Evolutionary conservation across 1,140 invertebrate genomes (phyloP).

Genomic region (Drosophila repleta): DNA sequence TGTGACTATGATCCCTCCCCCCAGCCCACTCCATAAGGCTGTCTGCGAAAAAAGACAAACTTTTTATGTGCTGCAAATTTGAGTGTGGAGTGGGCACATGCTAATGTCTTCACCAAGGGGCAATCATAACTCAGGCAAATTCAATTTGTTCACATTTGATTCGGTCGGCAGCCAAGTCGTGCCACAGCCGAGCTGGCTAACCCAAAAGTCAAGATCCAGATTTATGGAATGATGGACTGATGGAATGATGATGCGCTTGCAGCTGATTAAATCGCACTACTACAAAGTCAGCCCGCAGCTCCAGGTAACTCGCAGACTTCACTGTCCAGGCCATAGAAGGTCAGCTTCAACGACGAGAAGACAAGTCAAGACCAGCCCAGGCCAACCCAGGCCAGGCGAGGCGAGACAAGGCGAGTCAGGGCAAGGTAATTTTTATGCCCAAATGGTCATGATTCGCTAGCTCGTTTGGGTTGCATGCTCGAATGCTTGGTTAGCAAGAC

Average conservation of each 20-base stretch:
- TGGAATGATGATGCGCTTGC: conserved; percentile 30
- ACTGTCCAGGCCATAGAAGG: conserved; percentile 34
- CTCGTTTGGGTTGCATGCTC: conserved; percentile 37
- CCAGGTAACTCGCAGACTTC: neutral
- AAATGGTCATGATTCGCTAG: conserved; percentile 75
- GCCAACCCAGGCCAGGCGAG: neutral
- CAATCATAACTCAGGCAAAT: conserved; percentile 56
- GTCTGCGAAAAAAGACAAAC: neutral
- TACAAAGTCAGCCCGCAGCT: conserved; percentile 11
- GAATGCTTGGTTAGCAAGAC: conserved; percentile 10
- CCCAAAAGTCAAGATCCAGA: conserved; percentile 32
- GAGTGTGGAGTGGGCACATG: conserved; percentile 7
- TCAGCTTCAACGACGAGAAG: conserved; percentile 26
- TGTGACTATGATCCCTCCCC: conserved; percentile 37
- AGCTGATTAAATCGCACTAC: conserved; percentile 46
- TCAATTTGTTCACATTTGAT: conserved; percentile 58
- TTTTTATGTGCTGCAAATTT: conserved; percentile 52
- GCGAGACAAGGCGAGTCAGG: conserved; percentile 8
- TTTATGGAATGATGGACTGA: conserved; percentile 28
- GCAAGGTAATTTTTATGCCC: conserved; percentile 75
- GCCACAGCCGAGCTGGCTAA: conserved; percentile 1
- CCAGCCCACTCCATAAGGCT: conserved; percentile 20
- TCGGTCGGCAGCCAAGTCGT: conserved; percentile 3
- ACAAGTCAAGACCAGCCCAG: neutral
- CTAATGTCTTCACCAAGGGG: conserved; percentile 49